Percentiles rank a stretch among this genome's conserved stretches.
phyloP scores from a whole-genome alignment of 2,113 vertebrate species.

The Ceyx melanurus region DNA sequence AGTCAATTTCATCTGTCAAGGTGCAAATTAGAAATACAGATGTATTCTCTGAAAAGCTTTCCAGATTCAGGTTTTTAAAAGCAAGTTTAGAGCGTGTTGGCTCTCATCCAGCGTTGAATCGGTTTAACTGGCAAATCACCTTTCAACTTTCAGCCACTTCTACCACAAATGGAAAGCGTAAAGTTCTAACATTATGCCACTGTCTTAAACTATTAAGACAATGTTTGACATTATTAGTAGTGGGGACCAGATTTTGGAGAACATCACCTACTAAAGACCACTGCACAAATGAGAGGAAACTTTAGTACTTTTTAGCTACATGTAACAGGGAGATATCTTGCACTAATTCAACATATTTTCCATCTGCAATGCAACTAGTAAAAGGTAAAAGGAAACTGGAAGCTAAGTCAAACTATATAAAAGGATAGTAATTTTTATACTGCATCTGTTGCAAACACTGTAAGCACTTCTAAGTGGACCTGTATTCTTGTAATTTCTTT shows the following conservation, averaged over 20 bases:
- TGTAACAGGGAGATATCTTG: neutral
- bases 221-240: neutral
- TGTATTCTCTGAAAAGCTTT: constrained; percentile 33
- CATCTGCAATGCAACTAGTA: neutral
- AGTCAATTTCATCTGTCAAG: constrained; percentile 61
- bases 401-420: neutral
- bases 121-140: neutral
- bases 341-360: neutral
- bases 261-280: neutral
- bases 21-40: constrained; percentile 68
- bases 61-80: constrained; percentile 11
- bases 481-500: neutral
- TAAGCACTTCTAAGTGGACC: neutral
- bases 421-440: neutral
- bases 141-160: neutral
- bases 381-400: neutral
- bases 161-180: neutral
- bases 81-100: neutral
- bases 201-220: neutral
- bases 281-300: neutral
- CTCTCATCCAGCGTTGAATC: neutral
- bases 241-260: neutral
- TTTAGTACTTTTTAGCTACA: neutral
- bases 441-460: neutral
- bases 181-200: neutral